Percentiles rank a stretch among this genome's conserved stretches.
Conservation (phyloP, 2,888 invertebrate species). For the Schizaphis graminum region DNA sequence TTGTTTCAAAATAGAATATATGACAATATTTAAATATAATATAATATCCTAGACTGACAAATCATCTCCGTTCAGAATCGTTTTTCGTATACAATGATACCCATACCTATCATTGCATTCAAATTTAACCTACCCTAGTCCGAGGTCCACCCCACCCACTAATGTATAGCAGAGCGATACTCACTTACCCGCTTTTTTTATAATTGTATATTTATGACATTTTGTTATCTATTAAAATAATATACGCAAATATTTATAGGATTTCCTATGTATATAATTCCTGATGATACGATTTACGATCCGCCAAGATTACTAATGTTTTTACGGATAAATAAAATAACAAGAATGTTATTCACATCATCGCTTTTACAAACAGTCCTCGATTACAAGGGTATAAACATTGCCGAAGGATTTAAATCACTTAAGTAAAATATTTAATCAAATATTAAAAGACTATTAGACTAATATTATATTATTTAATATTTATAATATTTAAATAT, state of each 20-base stretch:
- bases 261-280: slow-evolving; percentile 69
- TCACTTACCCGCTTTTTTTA: no score
- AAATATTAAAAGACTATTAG: background rate
- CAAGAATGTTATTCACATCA: slow-evolving; percentile 69
- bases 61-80: no score
- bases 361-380: slow-evolving; percentile 69
- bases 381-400: slow-evolving; percentile 67
- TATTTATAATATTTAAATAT: background rate
- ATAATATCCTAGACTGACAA: no score
- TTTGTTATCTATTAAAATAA: background rate
- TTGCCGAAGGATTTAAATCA: slow-evolving; percentile 63
- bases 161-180: no score
- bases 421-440: slow-evolving; percentile 56
- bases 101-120: no score
- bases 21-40: no score
- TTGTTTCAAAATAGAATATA: no score
- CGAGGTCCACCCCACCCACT: no score
- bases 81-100: no score
- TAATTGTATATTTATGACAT: background rate
- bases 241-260: slow-evolving; percentile 66
- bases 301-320: slow-evolving; percentile 68
- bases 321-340: slow-evolving; percentile 68
- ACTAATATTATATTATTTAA: background rate
- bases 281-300: slow-evolving; percentile 69
- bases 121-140: no score